Conservation (phyloP, 2,113 vertebrate genomes). For the Enhydra lutris region DNA sequence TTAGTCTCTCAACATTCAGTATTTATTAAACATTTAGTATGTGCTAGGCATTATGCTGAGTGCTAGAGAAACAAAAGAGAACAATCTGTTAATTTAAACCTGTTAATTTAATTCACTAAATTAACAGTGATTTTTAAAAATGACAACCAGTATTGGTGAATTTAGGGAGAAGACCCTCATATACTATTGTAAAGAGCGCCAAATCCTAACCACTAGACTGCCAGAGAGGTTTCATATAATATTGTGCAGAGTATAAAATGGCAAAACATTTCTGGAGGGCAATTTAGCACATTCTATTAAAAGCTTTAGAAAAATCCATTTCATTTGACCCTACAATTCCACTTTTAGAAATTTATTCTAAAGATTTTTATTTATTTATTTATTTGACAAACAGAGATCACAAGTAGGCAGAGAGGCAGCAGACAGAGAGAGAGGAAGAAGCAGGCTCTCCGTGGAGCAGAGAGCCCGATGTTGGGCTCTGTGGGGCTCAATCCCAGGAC, state of each 20-base stretch:
- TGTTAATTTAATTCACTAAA: background rate
- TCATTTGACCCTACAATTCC: background rate
- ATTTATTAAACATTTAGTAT: conserved; percentile 20
- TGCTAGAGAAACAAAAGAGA: background rate
- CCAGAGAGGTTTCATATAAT: background rate
- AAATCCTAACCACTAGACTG: background rate
- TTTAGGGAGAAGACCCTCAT: background rate
- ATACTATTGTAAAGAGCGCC: background rate
- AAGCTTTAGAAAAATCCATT: background rate
- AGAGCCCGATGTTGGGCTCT: too few species aligned
- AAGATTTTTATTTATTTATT: background rate
- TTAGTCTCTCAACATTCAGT: background rate
- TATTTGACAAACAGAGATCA: too few species aligned
- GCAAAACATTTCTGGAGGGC: background rate
- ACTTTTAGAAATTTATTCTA: conserved; percentile 14
- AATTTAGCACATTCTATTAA: background rate
- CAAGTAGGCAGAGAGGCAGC: too few species aligned
- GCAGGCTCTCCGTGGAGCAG: too few species aligned
- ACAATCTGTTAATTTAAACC: background rate
- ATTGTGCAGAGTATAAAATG: background rate
- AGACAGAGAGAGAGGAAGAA: too few species aligned
- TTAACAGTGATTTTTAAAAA: background rate
- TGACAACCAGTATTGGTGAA: background rate
- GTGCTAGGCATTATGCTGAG: background rate
- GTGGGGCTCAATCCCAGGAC: too few species aligned